Evolutionary conservation across 2,888 invertebrate genomes (phyloP).

Genomic region (Lathronympha strigana): DNA sequence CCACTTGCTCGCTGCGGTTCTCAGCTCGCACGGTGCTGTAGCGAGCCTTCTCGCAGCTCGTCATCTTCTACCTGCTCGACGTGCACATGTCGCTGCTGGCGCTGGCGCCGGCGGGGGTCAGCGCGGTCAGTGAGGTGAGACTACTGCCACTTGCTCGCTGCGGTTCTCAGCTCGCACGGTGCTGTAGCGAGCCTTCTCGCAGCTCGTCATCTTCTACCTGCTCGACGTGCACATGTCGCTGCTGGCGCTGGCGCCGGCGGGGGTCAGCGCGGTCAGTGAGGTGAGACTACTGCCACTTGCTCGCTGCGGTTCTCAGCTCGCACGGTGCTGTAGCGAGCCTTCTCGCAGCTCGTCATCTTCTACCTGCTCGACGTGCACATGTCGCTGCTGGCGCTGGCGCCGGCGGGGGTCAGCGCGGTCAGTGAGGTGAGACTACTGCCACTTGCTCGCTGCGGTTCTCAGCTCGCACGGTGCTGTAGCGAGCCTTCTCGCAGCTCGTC

Average conservation of each 20-base stretch:
- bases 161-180: slow-evolving; percentile 95
- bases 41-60: slow-evolving; percentile 95
- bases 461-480: too few relatives aligned
- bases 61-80: slow-evolving; percentile 95
- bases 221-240: slow-evolving; percentile 89
- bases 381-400: too few relatives aligned
- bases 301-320: slow-evolving; percentile 94
- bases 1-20: slow-evolving; percentile 93
- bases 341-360: slow-evolving; percentile 96
- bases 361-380: slow-evolving; percentile 90
- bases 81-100: too few relatives aligned
- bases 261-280: not conserved
- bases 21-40: slow-evolving; percentile 95
- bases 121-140: not conserved
- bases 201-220: slow-evolving; percentile 94
- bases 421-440: not conserved
- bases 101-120: too few relatives aligned
- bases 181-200: slow-evolving; percentile 97
- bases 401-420: not conserved
- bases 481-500: slow-evolving; percentile 95
- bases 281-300: slow-evolving; percentile 82
- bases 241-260: too few relatives aligned
- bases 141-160: slow-evolving; percentile 88
- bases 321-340: slow-evolving; percentile 96
- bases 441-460: too few relatives aligned